phyloP scores from a whole-genome alignment of 2,888 invertebrate species.

The Venustoraphidia nigricollis region DNA sequence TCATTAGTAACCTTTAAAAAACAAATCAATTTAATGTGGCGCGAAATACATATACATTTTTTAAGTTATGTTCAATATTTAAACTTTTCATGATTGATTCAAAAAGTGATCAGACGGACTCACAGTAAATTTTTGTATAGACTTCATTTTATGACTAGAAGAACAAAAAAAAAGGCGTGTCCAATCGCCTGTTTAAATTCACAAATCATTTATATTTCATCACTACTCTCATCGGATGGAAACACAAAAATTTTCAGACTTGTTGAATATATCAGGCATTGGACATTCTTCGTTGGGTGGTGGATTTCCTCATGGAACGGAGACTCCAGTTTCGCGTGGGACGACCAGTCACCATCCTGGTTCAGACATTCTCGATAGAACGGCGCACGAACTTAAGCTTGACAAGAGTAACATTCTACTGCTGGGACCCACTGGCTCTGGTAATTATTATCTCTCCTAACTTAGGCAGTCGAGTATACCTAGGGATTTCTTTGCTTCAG shows the following conservation, averaged over 20 bases:
- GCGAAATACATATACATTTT: too few relatives aligned
- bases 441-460: constrained; percentile 29
- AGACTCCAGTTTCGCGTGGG: constrained; percentile 19
- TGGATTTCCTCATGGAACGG: constrained; percentile 27
- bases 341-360: constrained; percentile 28
- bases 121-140: too few relatives aligned
- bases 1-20: too few relatives aligned
- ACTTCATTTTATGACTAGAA: too few relatives aligned
- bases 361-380: constrained; percentile 70
- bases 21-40: too few relatives aligned
- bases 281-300: constrained; percentile 49
- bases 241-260: constrained; percentile 38
- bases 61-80: too few relatives aligned
- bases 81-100: too few relatives aligned
- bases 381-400: constrained; percentile 66
- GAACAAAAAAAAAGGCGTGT: too few relatives aligned
- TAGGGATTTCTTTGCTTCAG: too few relatives aligned
- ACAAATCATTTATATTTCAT: not conserved
- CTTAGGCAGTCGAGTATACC: too few relatives aligned
- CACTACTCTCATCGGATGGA: not conserved
- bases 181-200: not conserved
- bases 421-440: constrained; percentile 93
- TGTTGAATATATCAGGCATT: constrained; percentile 71
- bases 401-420: constrained; percentile 96
- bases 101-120: too few relatives aligned